Base-by-base conservation (phyloP, 2,113 vertebrate genomes). In the Lethenteron camtschaticum region DNA sequence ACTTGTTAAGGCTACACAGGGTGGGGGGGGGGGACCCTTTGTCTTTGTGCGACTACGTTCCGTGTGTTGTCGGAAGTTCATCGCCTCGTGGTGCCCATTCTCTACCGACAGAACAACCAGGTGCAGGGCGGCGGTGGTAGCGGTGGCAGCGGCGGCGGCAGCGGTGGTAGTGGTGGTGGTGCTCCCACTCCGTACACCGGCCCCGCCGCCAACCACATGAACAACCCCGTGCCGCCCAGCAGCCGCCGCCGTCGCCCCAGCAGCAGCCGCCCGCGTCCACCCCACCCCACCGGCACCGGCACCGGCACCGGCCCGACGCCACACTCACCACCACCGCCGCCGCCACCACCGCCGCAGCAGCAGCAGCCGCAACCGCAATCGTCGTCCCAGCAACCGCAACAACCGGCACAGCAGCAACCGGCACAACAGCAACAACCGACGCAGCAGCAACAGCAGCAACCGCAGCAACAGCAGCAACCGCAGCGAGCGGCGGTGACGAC, bases 161-260 rank as follows among this genome's bases (percentile, higher is more conserved):
- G 91, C 81, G 91, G 96, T 82, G 4, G 24, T 6, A 3, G 24
- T 24, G 20, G 20, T 24, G 24, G 24, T 41, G 24, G 24, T 41
- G 24, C 24, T 5, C 3, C 24, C 24, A 41, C 24, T 41, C 94
- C 94, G 10, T 96, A 99, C 78, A 96, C 92, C 20, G 94, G 94
- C 76, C 94, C 94, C 3, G 94, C 90, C 77, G 94, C 94, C 77
- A 90, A 96, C 80, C 94, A 99, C 78, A 95, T 96, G 89, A 99
- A 99, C 87, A 99, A 96, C 83, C 94, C 77, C 83, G 87, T 79
- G 79, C 86, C 72, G 87, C 88, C 81, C 87, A 88, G 77, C 87
- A 66, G 10, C 60, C 60, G 9, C 24, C 24, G 24, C 24, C 24
- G 24, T 41, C 24, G 24, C 4, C 24, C 24, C 24, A 41, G 9